Base-by-base conservation (phyloP, 2,888 invertebrate species). In the Andricus quercusramuli region DNA sequence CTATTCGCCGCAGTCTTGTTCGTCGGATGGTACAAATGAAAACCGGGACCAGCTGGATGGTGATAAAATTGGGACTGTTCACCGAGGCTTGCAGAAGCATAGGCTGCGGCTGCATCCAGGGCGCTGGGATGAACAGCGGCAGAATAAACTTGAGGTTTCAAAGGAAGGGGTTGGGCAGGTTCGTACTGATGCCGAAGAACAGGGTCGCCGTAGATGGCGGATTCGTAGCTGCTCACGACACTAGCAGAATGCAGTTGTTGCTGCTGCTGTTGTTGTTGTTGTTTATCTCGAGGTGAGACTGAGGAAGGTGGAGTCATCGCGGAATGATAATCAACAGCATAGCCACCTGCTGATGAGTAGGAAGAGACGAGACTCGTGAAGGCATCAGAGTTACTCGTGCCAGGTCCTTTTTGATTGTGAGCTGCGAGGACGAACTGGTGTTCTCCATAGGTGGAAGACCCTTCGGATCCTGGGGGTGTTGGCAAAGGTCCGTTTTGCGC, bases 281-380 rank as follows among this genome's bases (percentile, higher is more conserved):
- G 95, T 87, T 96, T 97, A 90, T 98, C 98, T 83, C 98, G 95
- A 0, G 99, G 98, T 8, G 98, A 98, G 2, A 98, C 98, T 5
- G 98, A 98, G n/a, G 98, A 98, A 78, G 99, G 99, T 78, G 98
- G 98, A 6, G 98, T 98, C 97, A 99, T 98, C 74, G 98, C 97
- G 64, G 97, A 96, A 92, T 98, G 98, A 89, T 97, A 97, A 90
- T 97, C 97, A 84, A 96, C 96, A 64, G 96, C 95, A 87, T 96
- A 96, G 70, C 94, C 93, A 81, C 94, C 93, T 8, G 93, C 91
- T n/a, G 93, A 91, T 2, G 93, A 90, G 83, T 94, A 95, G 0
- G 94, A 94, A 15, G 94, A 94, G 17, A 94, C 94, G 67, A 95
- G 92, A 90, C 94, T 93, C 89, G 95, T 93, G 90, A 95, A 94